Conservation (phyloP, 92 coral and sea anemone species). For the Micromussa lordhowensis region DNA sequence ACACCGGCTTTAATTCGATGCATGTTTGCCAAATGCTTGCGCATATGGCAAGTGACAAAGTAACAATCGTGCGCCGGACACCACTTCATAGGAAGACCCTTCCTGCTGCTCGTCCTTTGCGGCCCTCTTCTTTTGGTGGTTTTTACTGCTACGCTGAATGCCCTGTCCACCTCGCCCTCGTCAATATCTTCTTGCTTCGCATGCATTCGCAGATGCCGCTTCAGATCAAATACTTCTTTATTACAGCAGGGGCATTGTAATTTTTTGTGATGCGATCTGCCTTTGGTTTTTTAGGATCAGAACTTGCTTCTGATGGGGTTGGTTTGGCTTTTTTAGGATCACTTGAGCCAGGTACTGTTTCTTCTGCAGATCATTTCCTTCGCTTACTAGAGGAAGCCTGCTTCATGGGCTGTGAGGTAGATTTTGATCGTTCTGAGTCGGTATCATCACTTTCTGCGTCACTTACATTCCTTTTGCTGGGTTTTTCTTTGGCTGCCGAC, state of each 20-base stretch:
- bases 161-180: not conserved
- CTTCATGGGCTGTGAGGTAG: not conserved
- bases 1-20: not conserved
- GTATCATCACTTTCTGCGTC: not conserved
- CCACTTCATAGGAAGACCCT: constrained; percentile 12
- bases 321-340: not conserved
- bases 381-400: too few species aligned
- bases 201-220: constrained; percentile 3
- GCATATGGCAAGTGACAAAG: not conserved
- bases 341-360: too few species aligned
- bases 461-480: not conserved
- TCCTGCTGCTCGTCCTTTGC: not conserved
- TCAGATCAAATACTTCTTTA: not conserved
- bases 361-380: too few species aligned
- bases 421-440: not conserved
- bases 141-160: not conserved
- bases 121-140: not conserved
- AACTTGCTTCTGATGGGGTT: not conserved
- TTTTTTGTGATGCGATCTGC: not conserved
- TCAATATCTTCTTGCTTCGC: not conserved
- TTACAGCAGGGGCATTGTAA: not conserved
- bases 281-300: not conserved
- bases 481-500: not conserved
- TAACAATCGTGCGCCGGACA: constrained; percentile 15
- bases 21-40: not conserved